phyloP scores from a whole-genome alignment of 2,113 vertebrate species.

The Eudyptes chrysolophus region DNA sequence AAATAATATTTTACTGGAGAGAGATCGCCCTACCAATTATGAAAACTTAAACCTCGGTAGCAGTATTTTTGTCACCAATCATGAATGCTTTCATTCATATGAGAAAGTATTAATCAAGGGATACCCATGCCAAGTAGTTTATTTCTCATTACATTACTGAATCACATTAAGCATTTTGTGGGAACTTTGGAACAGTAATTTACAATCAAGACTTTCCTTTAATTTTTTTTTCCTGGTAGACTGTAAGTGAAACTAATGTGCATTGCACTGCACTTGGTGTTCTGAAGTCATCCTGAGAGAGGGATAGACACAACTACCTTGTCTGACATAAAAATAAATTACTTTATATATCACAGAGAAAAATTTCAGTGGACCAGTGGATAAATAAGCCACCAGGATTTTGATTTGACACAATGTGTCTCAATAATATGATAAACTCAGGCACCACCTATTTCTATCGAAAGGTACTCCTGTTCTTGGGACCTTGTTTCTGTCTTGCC shows the following conservation, averaged over 20 bases:
- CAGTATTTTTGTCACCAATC: background rate
- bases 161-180: background rate
- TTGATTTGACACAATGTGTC: background rate
- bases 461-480: background rate
- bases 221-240: background rate
- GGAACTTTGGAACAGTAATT: background rate
- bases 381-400: background rate
- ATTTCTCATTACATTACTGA: background rate
- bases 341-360: background rate
- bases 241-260: background rate
- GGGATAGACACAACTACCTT: background rate
- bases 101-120: background rate
- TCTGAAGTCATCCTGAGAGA: background rate
- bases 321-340: background rate
- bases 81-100: background rate
- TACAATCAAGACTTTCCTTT: background rate
- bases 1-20: background rate
- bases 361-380: background rate
- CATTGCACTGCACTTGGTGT: background rate
- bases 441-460: background rate
- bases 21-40: background rate
- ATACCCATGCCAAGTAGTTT: background rate
- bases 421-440: background rate
- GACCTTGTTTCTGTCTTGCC: background rate
- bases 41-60: background rate